phyloP scores from a whole-genome alignment of 2,888 invertebrate species.

The Ormyrus thymus region DNA sequence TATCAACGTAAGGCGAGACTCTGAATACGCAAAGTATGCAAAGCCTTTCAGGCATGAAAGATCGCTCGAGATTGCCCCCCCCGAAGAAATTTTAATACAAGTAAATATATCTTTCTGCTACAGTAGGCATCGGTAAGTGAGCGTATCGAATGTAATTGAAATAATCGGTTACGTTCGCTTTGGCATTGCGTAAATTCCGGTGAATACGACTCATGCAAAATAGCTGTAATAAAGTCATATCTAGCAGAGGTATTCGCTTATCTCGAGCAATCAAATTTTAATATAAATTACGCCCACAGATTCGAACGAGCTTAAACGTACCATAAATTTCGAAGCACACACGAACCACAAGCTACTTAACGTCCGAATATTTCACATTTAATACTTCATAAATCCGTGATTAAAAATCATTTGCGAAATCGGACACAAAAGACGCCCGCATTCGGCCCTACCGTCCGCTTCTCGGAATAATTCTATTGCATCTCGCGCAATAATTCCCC shows the following conservation, averaged over 20 bases:
- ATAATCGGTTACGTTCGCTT: slow-evolving; percentile 18
- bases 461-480: too few species aligned
- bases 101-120: slow-evolving; percentile 14
- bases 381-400: too few species aligned
- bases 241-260: slow-evolving; percentile 4
- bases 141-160: slow-evolving; percentile 41
- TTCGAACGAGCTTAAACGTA: too few species aligned
- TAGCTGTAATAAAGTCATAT: slow-evolving; percentile 30
- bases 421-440: too few species aligned
- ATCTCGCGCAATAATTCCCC: too few species aligned
- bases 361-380: too few species aligned
- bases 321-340: too few species aligned
- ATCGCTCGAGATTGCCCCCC: slow-evolving; percentile 10
- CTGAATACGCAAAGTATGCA: neutral
- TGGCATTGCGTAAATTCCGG: slow-evolving; percentile 25
- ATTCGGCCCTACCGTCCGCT: too few species aligned
- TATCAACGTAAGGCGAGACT: too few species aligned
- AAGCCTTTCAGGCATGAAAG: neutral
- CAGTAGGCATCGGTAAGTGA: slow-evolving; percentile 11
- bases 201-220: slow-evolving; percentile 11
- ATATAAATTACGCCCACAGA: too few species aligned
- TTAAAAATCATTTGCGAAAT: too few species aligned
- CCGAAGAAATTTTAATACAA: slow-evolving; percentile 11
- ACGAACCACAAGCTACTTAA: too few species aligned
- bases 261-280: neutral